These are phyloP conservation scores for Neosilurus hyrtlii DNA, from an alignment of 2,797 vertebrate species.

Conservation along the genomic window DNA sequence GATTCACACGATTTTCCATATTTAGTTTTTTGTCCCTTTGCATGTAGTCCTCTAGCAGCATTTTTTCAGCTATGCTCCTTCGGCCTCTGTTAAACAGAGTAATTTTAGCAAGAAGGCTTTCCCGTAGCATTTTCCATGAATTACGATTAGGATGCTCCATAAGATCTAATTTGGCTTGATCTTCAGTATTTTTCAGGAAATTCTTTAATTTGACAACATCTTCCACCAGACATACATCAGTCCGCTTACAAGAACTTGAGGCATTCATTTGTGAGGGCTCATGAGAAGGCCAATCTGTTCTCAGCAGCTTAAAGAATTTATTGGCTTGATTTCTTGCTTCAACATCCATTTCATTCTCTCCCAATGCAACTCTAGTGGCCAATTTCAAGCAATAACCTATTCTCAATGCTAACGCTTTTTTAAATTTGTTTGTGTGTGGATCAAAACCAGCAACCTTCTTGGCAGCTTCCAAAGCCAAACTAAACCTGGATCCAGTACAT, in stretches of 20 bases:
- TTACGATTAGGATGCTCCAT: background rate
- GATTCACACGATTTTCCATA: background rate
- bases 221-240: background rate
- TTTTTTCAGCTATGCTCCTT: constrained; percentile 17
- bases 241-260: background rate
- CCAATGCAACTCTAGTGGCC: constrained; percentile 20
- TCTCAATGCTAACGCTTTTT: background rate
- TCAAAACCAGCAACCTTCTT: constrained; percentile 24
- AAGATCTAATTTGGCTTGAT: background rate
- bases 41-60: constrained; percentile 23
- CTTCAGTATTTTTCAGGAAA: constrained; percentile 6
- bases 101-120: constrained; percentile 30
- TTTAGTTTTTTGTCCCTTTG: background rate
- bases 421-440: background rate
- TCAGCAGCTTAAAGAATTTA: constrained; percentile 23
- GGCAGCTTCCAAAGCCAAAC: constrained; percentile 37
- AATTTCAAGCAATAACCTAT: constrained; percentile 17
- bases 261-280: background rate
- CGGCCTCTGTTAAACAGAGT: constrained; percentile 32
- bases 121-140: constrained; percentile 27
- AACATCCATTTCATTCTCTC: background rate
- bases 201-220: constrained; percentile 36
- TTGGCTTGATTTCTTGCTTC: background rate
- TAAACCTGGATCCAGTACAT: constrained; percentile 27
- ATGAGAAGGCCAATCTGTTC: constrained; percentile 8